Base-by-base conservation (phyloP, 2,113 vertebrate species). In the Perca flavescens region DNA sequence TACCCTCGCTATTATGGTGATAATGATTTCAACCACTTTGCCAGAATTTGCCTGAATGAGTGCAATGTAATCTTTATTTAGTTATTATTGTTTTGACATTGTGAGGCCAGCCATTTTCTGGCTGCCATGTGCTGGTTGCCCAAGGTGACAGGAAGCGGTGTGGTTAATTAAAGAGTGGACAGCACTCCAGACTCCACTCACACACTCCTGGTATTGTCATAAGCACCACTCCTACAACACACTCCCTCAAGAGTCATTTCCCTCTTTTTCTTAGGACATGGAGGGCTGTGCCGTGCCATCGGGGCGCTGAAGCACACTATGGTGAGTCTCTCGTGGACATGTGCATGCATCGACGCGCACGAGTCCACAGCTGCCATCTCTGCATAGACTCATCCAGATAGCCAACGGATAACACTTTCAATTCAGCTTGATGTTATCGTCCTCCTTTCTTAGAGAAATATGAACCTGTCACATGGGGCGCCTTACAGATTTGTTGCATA, bases 101-200 rank as follows among this genome's bases (percentile, higher is more conserved):
- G n/a, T 49, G 60, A 25, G 40, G 62, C 58, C 64, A n/a, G 58
- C 62, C 16, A 9, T 78, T 79, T 63, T 74, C 52, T 87, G 63
- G 79, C 58, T n/a, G 66, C 72, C 73, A 62, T 89, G 83, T 75
- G 85, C 40, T 47, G 68, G 83, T 84, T 88, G 84, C 80, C 84
- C 57, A 7, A 88, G 68, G 81, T 78, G 91, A 91, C 85, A 89
- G 87, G 83, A 92, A 79, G 81, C 66, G 9, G 78, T 68, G 76
- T 66, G 75, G 85, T 83, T 93, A 92, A 92, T 94, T 92, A 92
- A 92, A 89, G 85, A 92, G 85, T 90, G 92, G 94, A 93, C 93
- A 87, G 82, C 92, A 75, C 92, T 93, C 87, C 77, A 91, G 73
- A 76, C 81, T 84, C 77, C 83, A 89, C 89, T 91, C 83, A 86